Evolutionary conservation across 2,888 invertebrate genomes (phyloP).

Genomic region (Aporophyla lueneburgensis): DNA sequence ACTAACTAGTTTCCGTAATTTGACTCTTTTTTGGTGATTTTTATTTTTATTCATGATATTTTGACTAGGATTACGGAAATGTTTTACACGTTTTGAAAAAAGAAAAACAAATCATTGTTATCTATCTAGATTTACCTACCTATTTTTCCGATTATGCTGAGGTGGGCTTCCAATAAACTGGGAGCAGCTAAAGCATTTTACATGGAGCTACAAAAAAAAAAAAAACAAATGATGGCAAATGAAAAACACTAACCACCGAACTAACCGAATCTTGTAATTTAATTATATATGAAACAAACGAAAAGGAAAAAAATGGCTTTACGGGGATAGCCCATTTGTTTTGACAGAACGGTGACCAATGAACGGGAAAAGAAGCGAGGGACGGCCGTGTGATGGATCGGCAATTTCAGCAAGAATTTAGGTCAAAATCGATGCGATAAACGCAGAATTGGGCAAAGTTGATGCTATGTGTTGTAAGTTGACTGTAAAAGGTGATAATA

Average conservation of each 20-base stretch:
- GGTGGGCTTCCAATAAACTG: too few relatives aligned
- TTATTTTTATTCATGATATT: background rate
- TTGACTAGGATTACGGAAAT: background rate
- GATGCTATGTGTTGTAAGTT: background rate
- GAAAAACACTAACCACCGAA: too few relatives aligned
- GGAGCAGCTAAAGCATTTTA: too few relatives aligned
- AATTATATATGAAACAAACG: background rate
- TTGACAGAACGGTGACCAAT: conserved; percentile 29
- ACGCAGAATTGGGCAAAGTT: conserved; percentile 6
- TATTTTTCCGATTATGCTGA: too few relatives aligned
- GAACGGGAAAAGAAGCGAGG: conserved; percentile 17
- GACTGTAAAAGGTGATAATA: background rate
- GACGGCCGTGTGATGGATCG: conserved; percentile 40
- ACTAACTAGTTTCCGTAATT: conserved; percentile 55
- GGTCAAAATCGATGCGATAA: conserved; percentile 23
- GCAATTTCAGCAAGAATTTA: conserved; percentile 35
- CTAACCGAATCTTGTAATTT: background rate
- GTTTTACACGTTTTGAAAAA: background rate
- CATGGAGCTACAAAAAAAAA: background rate
- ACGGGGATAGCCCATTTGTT: background rate
- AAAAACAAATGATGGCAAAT: background rate
- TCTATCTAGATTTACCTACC: too few relatives aligned
- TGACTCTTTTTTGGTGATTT: conserved; percentile 23
- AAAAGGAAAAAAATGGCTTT: background rate
- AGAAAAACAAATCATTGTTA: too few relatives aligned